phyloP scores from a whole-genome alignment of 2,797 vertebrate genomes.

The Toxotes lorentzi region DNA sequence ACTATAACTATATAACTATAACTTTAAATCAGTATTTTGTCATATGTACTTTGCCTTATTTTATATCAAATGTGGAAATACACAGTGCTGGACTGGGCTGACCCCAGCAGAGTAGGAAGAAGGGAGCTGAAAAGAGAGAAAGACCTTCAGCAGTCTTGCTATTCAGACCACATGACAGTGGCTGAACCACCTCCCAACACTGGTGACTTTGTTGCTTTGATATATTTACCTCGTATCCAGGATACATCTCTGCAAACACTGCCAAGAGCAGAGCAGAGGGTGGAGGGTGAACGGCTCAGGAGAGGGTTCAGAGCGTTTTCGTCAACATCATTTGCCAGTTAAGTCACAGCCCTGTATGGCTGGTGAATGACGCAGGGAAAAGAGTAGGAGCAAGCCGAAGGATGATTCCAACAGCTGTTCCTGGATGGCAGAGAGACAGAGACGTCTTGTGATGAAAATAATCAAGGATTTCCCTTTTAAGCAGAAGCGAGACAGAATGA shows the following conservation, averaged over 20 bases:
- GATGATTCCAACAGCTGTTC: constrained; percentile 50
- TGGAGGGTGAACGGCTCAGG: constrained; percentile 37
- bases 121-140: constrained; percentile 8
- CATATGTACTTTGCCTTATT: not conserved
- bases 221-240: constrained; percentile 79
- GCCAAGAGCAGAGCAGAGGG: constrained; percentile 56
- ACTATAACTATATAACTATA: not conserved
- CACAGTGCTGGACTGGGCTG: not conserved
- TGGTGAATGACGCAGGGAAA: constrained; percentile 42
- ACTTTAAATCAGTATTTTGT: not conserved
- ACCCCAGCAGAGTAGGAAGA: not conserved
- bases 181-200: constrained; percentile 42
- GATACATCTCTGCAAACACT: constrained; percentile 63
- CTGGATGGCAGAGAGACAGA: constrained; percentile 30
- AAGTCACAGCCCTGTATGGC: constrained; percentile 44
- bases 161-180: constrained; percentile 43
- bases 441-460: not conserved
- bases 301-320: constrained; percentile 57
- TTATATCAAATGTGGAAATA: constrained; percentile 1
- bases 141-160: constrained; percentile 30
- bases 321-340: constrained; percentile 51
- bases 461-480: constrained; percentile 11
- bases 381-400: constrained; percentile 36
- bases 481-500: not conserved
- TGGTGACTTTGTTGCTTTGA: constrained; percentile 62